Percentiles rank a stretch among this genome's conserved stretches.
These are phyloP conservation scores for Drosophila leonis DNA, from an alignment of 2,888 invertebrate species.

Conservation along the genomic window DNA sequence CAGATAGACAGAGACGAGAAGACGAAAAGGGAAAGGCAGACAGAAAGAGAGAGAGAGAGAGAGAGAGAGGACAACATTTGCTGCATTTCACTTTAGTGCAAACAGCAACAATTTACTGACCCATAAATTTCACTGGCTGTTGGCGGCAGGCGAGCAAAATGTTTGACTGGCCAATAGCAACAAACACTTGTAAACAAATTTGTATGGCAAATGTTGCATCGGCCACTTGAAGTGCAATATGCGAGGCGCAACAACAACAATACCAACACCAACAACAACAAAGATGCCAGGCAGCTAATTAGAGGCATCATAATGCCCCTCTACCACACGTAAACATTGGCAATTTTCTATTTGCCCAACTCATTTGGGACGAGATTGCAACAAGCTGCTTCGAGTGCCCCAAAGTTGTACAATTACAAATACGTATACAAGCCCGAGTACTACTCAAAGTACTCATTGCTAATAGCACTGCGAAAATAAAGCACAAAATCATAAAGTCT, in stretches of 20 bases:
- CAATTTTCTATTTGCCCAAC: conserved; percentile 77
- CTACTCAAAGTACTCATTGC: conserved; percentile 55
- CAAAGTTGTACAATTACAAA: conserved; percentile 36
- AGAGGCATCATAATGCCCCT: conserved; percentile 70
- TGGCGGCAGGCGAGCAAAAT: conserved; percentile 55
- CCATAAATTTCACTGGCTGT: conserved; percentile 74
- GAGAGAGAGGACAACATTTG: conserved; percentile 15
- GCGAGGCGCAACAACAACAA: conserved; percentile 19
- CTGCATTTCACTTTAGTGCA: conserved; percentile 58
- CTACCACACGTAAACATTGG: conserved; percentile 59
- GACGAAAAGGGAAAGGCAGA: background rate
- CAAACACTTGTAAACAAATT: conserved; percentile 72
- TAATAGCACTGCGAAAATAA: conserved; percentile 56
- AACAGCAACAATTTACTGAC: conserved; percentile 71
- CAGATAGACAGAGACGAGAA: conserved; percentile 11
- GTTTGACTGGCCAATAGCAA: conserved; percentile 57
- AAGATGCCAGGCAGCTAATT: conserved; percentile 61
- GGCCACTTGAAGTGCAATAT: conserved; percentile 53
- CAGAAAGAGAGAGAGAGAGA: conserved; percentile 1
- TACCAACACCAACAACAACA: conserved; percentile 20
- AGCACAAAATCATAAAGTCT: conserved; percentile 36
- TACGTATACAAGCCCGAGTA: conserved; percentile 19
- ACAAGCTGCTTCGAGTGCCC: conserved; percentile 63
- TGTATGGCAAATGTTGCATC: conserved; percentile 68
- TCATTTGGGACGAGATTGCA: conserved; percentile 72